Evolutionary conservation across 92 coral and sea anemone species (phyloP), one percentile per base, ranked within the genome.

Genomic region (Nematostella vectensis): DNA sequence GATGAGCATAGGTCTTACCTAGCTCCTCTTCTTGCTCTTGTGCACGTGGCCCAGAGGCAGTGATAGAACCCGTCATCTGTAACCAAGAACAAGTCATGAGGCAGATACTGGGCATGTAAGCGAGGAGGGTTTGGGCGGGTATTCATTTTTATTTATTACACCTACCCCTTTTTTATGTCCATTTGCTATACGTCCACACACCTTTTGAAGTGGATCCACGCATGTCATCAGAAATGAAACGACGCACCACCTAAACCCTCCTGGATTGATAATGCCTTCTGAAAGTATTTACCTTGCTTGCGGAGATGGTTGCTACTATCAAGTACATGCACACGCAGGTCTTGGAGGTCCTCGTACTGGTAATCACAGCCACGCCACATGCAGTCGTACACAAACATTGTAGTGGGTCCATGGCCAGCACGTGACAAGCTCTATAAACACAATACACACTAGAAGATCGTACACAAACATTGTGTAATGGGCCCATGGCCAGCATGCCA

Each of bases 281-380:
- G n/a, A n/a, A n/a, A n/a, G 16, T 59, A 23, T 60, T 50, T 45
- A 91, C 98, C 98, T 59, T 88, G 70, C 55, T 91, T 91, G 30
- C 78, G 70, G 4, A 91, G 77, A 65, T 91, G 98, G 27, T 83
- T 74, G 3, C 79, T 65, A 73, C 76, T 91, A 50, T 91, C 98
- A 52, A 91, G 69, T 26, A 91, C 60, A 40, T 91, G 98, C 26
- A 91, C 85, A 13, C 77, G 70, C 54, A 91, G 47, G 50, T 91
- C 98, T 47, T 77, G 88, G 9, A 86, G 78, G 43, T 91, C 95
- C 57, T 86, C 98, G 36, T 86, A 91, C 70, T 91, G 98, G 49
- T 86, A 86, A 61, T 91, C 98, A 72, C 98, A 91, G 1, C 96
- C 96, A 57, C 80, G 93, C 98, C 98, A 91, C 48, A 78, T 40